Conservation (phyloP, 2,113 vertebrate species). For the Alces alces region DNA sequence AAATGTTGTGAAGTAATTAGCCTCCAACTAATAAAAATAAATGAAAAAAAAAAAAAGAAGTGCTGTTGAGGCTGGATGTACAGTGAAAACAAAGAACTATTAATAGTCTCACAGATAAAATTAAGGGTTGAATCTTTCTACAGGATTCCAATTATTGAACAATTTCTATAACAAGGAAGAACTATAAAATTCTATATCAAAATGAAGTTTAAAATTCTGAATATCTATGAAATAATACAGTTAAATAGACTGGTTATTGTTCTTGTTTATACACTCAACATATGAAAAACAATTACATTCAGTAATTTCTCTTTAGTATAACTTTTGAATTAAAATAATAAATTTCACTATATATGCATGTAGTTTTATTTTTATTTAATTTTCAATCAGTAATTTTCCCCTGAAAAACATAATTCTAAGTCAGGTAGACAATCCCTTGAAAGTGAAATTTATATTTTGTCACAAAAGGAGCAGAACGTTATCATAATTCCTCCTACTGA, state of each 20-base stretch:
- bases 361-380: not conserved
- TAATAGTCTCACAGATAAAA: not conserved
- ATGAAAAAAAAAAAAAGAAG: not conserved
- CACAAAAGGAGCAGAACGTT: not conserved
- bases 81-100: not conserved
- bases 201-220: not conserved
- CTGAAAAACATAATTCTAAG: not conserved
- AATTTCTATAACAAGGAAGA: not conserved
- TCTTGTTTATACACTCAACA: not conserved
- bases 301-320: not conserved
- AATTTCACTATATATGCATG: not conserved
- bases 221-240: not conserved
- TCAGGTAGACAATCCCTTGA: not conserved
- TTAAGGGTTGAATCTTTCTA: not conserved
- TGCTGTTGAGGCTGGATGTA: not conserved
- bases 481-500: not conserved
- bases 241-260: not conserved
- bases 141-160: not conserved
- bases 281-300: not conserved
- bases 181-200: not conserved
- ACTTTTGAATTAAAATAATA: not conserved
- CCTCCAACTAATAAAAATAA: too few relatives aligned
- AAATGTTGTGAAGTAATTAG: too few relatives aligned
- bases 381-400: not conserved
- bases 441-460: not conserved